Conservation (phyloP, 2,888 invertebrate genomes). For the Folsomia candida region DNA sequence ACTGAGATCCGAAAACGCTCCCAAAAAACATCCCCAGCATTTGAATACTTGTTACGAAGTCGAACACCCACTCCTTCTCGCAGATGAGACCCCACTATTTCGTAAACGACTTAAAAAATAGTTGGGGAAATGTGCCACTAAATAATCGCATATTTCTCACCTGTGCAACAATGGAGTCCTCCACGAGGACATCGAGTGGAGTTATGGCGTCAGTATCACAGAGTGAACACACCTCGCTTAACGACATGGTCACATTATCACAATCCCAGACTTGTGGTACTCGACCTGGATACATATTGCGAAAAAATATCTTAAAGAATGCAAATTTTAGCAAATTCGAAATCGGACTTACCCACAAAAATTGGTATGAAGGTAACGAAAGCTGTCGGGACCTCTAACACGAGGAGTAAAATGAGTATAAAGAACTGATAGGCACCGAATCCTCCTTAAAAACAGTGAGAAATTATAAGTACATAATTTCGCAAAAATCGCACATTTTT, state of each 20-base stretch:
- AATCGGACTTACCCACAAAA: constrained; percentile 3
- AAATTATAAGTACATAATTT: neutral
- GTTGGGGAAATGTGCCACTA: neutral
- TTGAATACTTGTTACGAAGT: constrained; percentile 42
- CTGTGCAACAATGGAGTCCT: neutral
- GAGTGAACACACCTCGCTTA: neutral
- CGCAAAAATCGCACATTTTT: neutral
- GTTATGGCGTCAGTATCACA: neutral
- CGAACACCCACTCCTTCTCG: constrained; percentile 35
- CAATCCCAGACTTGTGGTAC: constrained; percentile 1
- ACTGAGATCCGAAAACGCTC: constrained; percentile 24
- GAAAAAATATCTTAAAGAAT: neutral
- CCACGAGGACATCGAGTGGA: neutral
- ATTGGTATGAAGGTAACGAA: constrained; percentile 33
- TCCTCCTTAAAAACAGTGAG: constrained; percentile 24
- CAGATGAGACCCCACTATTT: constrained; percentile 41
- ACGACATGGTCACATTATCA: constrained; percentile 5
- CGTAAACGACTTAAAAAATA: neutral
- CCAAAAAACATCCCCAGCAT: constrained; percentile 42
- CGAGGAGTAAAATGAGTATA: constrained; percentile 24
- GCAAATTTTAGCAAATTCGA: neutral
- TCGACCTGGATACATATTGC: neutral
- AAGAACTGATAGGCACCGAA: constrained; percentile 33
- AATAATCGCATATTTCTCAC: neutral
- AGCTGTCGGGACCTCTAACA: constrained; percentile 37